Evolutionary conservation across 2,888 invertebrate species (phyloP).

Genomic region (Chrysodeixis includens): DNA sequence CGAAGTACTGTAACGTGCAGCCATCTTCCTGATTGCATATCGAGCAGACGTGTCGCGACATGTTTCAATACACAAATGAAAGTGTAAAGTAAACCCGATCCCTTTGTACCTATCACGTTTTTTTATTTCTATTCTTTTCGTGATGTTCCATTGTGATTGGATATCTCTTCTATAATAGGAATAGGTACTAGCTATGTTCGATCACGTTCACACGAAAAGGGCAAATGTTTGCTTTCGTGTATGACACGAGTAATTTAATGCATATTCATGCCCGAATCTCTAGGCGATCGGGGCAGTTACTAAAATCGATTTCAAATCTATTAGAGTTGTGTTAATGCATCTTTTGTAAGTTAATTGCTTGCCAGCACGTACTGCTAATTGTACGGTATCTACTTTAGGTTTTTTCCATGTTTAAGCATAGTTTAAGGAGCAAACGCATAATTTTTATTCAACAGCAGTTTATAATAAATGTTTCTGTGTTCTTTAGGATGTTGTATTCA

Average conservation of each 20-base stretch:
- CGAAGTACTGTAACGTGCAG: not conserved
- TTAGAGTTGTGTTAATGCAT: not conserved
- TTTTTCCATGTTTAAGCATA: no score
- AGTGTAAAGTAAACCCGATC: not conserved
- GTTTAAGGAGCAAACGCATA: no score
- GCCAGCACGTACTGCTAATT: no score
- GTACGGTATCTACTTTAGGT: no score
- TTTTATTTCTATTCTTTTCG: not conserved
- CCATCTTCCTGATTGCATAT: not conserved
- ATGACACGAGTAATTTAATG: not conserved
- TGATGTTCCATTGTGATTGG: not conserved
- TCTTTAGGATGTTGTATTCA: no score
- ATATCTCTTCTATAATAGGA: not conserved
- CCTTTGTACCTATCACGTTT: not conserved
- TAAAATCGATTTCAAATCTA: not conserved
- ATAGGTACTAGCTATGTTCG: not conserved
- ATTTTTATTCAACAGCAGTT: no score
- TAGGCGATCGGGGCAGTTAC: no score
- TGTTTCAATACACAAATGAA: not conserved
- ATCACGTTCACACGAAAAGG: not conserved
- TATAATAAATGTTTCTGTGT: no score
- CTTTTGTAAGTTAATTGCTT: not conserved
- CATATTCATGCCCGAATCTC: not conserved
- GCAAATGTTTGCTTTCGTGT: not conserved
- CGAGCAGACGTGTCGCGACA: not conserved